These are phyloP conservation scores for Dipodomys ordii DNA, from an alignment of 2,113 vertebrate species.

Conservation along the genomic window DNA sequence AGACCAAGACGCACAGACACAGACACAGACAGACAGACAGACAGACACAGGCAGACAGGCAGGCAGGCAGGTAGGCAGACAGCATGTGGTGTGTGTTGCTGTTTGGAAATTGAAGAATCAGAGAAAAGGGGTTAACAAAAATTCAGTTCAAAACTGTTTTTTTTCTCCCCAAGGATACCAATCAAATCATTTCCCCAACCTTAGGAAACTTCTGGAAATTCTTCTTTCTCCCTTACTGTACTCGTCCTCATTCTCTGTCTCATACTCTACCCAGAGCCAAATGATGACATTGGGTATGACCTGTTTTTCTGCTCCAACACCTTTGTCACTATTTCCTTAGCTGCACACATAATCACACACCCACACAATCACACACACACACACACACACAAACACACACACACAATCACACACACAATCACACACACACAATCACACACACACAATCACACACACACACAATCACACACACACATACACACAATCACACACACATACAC, in stretches of 20 bases:
- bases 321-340: neutral
- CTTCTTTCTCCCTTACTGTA: neutral
- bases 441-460: fast-evolving
- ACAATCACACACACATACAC: too few relatives aligned
- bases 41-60: too few relatives aligned
- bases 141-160: neutral
- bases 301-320: fast-evolving
- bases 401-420: neutral
- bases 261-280: neutral
- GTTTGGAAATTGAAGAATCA: neutral
- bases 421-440: neutral
- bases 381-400: neutral
- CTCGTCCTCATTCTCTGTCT: neutral
- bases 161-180: neutral
- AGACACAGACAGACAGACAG: too few relatives aligned
- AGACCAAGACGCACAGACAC: too few relatives aligned
- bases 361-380: neutral
- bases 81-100: too few relatives aligned
- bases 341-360: neutral
- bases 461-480: too few relatives aligned
- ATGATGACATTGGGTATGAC: too few relatives aligned
- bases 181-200: neutral
- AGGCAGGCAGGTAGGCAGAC: too few relatives aligned
- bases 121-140: neutral
- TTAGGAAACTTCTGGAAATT: neutral